A percentile compares a stretch with the other conserved stretches of the same genome.
Evolutionary conservation across 2,797 vertebrate genomes (phyloP).

Genomic region (Galagoides demidoff): DNA sequence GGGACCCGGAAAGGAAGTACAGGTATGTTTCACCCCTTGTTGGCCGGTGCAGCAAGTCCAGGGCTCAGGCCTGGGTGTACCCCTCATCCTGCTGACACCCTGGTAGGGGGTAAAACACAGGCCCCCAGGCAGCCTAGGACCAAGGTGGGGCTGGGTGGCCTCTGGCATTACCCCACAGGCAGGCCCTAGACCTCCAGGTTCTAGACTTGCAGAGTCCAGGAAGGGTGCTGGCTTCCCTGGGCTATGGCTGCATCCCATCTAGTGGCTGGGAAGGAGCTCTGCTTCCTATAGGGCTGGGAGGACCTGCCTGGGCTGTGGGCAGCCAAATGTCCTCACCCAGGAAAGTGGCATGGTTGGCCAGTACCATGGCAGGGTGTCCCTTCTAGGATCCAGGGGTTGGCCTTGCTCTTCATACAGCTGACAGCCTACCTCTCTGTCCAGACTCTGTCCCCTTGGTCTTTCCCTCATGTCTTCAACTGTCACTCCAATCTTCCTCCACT

Average conservation of each 20-base stretch:
- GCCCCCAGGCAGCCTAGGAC: background rate
- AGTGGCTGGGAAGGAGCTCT: background rate
- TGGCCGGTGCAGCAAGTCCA: background rate
- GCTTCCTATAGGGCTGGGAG: background rate
- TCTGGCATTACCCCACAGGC: background rate
- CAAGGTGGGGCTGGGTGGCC: background rate
- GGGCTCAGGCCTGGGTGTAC: background rate
- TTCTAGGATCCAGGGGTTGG: background rate
- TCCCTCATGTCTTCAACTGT: background rate
- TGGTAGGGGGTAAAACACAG: background rate
- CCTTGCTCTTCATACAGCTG: rapidly evolving
- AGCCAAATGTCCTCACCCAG: background rate
- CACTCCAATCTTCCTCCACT: background rate
- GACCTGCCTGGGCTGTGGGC: too few relatives aligned
- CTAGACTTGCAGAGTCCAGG: background rate
- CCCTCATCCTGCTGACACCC: background rate
- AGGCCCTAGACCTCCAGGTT: background rate
- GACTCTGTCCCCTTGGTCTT: background rate
- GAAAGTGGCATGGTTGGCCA: background rate
- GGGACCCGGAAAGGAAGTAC: background rate
- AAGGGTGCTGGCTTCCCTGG: background rate
- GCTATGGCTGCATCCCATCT: background rate
- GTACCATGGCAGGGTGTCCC: too few relatives aligned
- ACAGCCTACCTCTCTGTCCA: background rate
- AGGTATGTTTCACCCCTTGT: too few relatives aligned